Evolutionary conservation across 1,140 invertebrate species (phyloP), one percentile per base, ranked within the genome.

Genomic region (Metopolophium dirhodum): DNA sequence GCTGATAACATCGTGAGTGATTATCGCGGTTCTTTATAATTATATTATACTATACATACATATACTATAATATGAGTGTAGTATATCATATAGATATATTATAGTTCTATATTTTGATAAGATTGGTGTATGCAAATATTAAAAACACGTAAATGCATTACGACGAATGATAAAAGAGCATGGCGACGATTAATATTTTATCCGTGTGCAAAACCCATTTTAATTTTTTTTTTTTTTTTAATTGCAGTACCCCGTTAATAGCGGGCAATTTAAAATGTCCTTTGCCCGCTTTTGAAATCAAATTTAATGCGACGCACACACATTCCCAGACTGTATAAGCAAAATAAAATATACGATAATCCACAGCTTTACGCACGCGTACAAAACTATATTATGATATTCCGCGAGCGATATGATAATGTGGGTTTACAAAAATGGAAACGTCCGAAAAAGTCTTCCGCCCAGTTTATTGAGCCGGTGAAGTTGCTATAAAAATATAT

Each of bases 241-340:
- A 85, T 85, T 45, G 83, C 83, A 45, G 35, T 85, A 85, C 83
- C 83, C 83, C 7, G 22, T 85, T 41, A 85, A 85, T 85, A 85
- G 83, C 2, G 9, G 37, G 83, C 83, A 26, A 85, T 85, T 85
- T 41, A 85, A 85, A 85, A 85, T 45, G 23, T 85, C 35, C 83
- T 85, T 85, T 85, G 23, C 37, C 9, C 9, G 37, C 23, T 85
- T 41, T 37, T 45, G 35, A 83, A 83, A 83, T 83, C 77, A 37
- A 83, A 37, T 37, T 83, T 83, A 83, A 83, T 83, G 35, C 35
- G 9, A 83, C 35, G 35, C 77, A 37, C 77, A 83, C 77, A 23
- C 77, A 83, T 9, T 83, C 20, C 20, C n/a, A 37, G 35, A 83
- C 7, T 37, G n/a, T 8, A 22, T 83, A 83, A 37, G 77, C 77